Evolutionary conservation across 2,888 invertebrate species (phyloP), one percentile per base, ranked within the genome.

Genomic region (Drosophila mimica): DNA sequence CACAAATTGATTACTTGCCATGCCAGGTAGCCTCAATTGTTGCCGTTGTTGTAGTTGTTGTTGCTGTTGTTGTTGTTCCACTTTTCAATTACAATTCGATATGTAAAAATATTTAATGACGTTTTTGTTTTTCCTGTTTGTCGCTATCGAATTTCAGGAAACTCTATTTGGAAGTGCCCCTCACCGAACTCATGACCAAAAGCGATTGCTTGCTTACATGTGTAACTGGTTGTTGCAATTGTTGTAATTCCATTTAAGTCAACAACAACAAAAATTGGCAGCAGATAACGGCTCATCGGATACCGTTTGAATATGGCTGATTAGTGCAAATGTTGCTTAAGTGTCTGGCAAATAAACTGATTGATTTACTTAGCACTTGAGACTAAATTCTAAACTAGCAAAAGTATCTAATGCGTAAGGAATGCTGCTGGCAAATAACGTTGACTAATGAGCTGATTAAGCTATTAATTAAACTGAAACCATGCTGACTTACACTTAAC

Each of bases 101-200:
- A 90, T 74, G 89, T 74, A 88, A 90, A 88, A 90, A 88, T 90
- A 79, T 76, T 76, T 67, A 69, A 73, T 59, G 71, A 36, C 54
- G 68, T 56, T 59, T 58, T 46, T 46, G 46, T 20, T 48, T 56
- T 49, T 46, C 64, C 67, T 62, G 61, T 31, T 46, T 78, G 40
- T 43, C 30, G 51, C 28, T 17, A 49, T 5, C 43, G 25, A 25
- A n/a, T 28, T 49, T 67, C 67, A 77, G 78, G 77, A 77, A 77
- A 52, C 72, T 40, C 34, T 9, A 49, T 53, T 56, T 38, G 49
- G 59, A n/a, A 56, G 31, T 13, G 34, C 48, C 49, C n/a, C 28
- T 7, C 25, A 17, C n/a, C 28, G 17, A 31, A n/a, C 20, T 49
- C 43, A 57, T n/a, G 40, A 11, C 53, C 56, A 56, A 40, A 25